phyloP scores from a whole-genome alignment of 2,113 vertebrate species.

The Phoxinus phoxinus region DNA sequence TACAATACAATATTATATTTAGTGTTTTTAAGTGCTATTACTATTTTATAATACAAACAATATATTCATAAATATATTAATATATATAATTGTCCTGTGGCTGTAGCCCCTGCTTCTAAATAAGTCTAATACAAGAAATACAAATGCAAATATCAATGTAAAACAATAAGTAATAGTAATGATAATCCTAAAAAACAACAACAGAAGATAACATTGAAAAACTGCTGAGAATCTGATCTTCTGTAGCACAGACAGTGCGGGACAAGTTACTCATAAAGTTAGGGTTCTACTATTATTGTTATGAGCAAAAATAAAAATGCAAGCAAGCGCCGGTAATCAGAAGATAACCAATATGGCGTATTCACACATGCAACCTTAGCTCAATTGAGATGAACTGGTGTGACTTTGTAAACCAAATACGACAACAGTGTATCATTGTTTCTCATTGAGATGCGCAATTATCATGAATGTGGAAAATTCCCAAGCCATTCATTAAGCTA shows the following conservation, averaged over 20 bases:
- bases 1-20: no score
- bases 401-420: constrained; percentile 32
- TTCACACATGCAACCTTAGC: not conserved
- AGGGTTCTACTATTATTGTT: not conserved
- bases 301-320: not conserved
- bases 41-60: no score
- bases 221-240: no score
- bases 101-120: not conserved
- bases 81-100: not conserved
- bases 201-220: not conserved
- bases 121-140: no score
- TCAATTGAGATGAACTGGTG: constrained; percentile 19
- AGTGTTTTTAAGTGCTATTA: no score
- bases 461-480: constrained; percentile 60
- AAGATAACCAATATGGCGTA: not conserved
- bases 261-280: not conserved
- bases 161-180: not conserved
- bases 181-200: not conserved
- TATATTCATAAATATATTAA: no score
- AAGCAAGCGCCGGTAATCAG: not conserved
- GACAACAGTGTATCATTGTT: constrained; percentile 33
- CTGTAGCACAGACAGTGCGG: not conserved
- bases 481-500: constrained; percentile 56
- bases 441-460: constrained; percentile 50
- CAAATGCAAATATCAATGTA: not conserved